These are phyloP conservation scores for Caenorhabditis sp. DNA, from an alignment of 2,888 invertebrate species.

Conservation along the genomic window DNA sequence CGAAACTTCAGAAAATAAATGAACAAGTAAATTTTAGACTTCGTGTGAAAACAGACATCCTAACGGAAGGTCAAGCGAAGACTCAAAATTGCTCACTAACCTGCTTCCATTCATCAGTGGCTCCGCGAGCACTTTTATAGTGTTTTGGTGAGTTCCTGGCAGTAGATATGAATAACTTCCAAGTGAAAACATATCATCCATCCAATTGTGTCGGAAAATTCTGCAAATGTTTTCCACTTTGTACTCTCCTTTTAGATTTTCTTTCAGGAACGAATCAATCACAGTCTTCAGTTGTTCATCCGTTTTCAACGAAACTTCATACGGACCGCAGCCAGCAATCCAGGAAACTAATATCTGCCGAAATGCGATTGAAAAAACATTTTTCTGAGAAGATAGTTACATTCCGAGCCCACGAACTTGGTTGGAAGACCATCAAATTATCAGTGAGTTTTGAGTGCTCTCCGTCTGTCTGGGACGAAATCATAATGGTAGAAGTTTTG, in stretches of 20 bases:
- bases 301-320: not conserved
- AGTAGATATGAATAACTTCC: constrained; percentile 60
- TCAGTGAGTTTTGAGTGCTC: constrained; percentile 34
- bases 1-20: too few species aligned
- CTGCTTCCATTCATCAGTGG: constrained; percentile 18
- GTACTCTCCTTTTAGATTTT: not conserved
- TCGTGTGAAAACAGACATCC: too few species aligned
- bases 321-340: constrained; percentile 62
- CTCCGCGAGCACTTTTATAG: constrained; percentile 11
- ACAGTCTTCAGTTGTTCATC: constrained; percentile 15
- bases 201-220: constrained; percentile 55
- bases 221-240: not conserved
- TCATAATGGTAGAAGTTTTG: constrained; percentile 40
- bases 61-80: too few species aligned
- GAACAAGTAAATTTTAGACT: too few species aligned
- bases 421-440: constrained; percentile 65
- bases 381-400: too few species aligned
- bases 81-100: too few species aligned
- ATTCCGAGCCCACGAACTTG: constrained; percentile 63
- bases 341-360: constrained; percentile 65
- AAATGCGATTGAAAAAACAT: too few species aligned
- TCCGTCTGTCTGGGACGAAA: constrained; percentile 17
- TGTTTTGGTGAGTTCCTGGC: constrained; percentile 1
- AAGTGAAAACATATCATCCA: constrained; percentile 35
- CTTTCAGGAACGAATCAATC: constrained; percentile 8